Evolutionary conservation across 2,888 invertebrate genomes (phyloP).

Genomic region (Leptinotarsa tumamoca): DNA sequence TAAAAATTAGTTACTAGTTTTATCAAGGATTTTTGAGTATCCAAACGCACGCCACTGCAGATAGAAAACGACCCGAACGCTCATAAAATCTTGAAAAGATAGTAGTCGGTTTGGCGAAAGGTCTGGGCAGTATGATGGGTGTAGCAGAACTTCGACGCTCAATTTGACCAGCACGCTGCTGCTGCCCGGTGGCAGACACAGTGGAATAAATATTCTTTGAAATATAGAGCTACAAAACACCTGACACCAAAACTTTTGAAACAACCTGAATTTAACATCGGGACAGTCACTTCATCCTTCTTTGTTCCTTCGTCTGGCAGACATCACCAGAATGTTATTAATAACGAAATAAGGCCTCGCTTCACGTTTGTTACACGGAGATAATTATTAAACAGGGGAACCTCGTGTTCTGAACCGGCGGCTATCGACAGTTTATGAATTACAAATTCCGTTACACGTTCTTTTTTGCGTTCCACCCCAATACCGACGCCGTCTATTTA

Average conservation of each 20-base stretch:
- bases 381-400: slow-evolving; percentile 1
- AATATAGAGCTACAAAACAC: too few species aligned
- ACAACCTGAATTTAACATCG: not conserved
- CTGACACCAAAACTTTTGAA: not conserved
- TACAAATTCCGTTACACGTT: slow-evolving; percentile 6
- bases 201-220: too few species aligned
- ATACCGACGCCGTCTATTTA: not conserved
- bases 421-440: not conserved
- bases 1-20: too few species aligned
- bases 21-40: too few species aligned
- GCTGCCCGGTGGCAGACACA: too few species aligned
- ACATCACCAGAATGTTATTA: not conserved
- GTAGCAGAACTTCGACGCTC: too few species aligned
- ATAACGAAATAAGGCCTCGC: not conserved
- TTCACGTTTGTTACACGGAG: not conserved
- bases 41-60: too few species aligned
- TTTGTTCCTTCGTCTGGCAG: slow-evolving; percentile 7
- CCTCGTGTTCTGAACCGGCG: not conserved
- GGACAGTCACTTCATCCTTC: not conserved
- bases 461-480: not conserved
- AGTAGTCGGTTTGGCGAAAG: too few species aligned
- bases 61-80: too few species aligned
- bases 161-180: too few species aligned
- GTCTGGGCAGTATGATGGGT: too few species aligned
- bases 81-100: too few species aligned